Base-by-base conservation (phyloP, 2,797 vertebrate species). In the Sebastes cheni region DNA sequence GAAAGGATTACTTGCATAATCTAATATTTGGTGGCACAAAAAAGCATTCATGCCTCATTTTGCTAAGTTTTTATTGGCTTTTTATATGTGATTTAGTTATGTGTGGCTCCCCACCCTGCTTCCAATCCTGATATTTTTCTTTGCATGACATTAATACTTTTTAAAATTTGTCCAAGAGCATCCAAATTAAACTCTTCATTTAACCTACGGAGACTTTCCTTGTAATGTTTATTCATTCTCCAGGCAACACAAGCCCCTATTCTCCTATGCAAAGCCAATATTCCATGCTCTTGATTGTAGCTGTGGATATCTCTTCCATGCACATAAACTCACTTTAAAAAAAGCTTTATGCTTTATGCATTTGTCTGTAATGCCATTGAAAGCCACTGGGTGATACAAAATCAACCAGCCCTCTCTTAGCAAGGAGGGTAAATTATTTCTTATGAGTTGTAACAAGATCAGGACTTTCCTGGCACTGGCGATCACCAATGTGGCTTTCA, bases 11-110 rank as follows among this genome's bases (percentile, higher is more conserved):
- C 91, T 94, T 91, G 89, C 92, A 93, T 89, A 92, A 92, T 92
- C 86, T 90, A 92, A 93, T 92, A 93, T 94, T 94, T 92, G 42
- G 88, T 93, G 91, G 93, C 93, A 95, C 95, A 96, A 93, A 91
- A 95, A 94, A 91, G 89, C 94, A 95, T 95, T 96, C 93, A 96
- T 95, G 88, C 73, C 74, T 82, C 77, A 78, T 89, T 92, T 88
- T 81, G 82, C 92, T 74, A 73, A 36, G 92, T 94, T 93, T 95
- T 93, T 90, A 94, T 95, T 95, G 93, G 93, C 93, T 88, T 92
- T 94, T 93, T 89, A 86, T 77, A 80, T 87, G 86, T 91, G 90
- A 95, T 93, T 93, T 93, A 91, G 85, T 94, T 90, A 91, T 86
- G 87, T 86, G 89, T 90, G 85, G 74, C 86, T 85, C 80, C 77